Conservation (phyloP, 2,797 vertebrate species). For the Chiloscyllium punctatum region DNA sequence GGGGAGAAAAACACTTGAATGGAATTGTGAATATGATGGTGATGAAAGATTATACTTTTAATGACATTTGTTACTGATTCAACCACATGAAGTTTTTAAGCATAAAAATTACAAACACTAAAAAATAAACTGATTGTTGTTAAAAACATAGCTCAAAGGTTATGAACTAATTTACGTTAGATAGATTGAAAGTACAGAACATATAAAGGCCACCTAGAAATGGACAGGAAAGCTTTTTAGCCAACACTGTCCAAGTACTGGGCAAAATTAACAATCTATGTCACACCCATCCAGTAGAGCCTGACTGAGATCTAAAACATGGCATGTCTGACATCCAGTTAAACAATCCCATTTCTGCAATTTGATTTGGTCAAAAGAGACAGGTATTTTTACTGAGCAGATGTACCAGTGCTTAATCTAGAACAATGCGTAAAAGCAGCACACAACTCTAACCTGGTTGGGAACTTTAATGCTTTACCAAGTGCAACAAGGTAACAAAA, state of each 20-base stretch:
- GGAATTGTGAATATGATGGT: neutral
- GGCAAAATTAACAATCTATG: neutral
- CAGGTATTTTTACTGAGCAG: neutral
- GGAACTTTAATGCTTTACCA: neutral
- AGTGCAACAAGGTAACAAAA: neutral
- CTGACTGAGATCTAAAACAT: slow-evolving; percentile 17
- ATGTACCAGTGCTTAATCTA: neutral
- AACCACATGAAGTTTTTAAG: neutral
- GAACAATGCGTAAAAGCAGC: neutral
- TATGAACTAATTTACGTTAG: neutral
- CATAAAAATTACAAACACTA: neutral
- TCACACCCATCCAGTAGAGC: neutral
- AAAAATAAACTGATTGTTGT: neutral
- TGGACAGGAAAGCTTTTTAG: neutral
- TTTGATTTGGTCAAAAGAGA: neutral
- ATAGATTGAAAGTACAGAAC: neutral
- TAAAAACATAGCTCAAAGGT: neutral
- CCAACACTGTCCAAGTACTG: neutral
- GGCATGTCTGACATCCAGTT: neutral
- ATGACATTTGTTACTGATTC: neutral
- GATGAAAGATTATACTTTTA: neutral
- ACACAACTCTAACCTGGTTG: neutral
- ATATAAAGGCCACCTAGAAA: neutral
- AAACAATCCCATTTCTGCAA: slow-evolving; percentile 12
- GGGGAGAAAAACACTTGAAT: neutral